Conservation (phyloP, 2,888 invertebrate genomes). For the Leptopilina myrica region DNA sequence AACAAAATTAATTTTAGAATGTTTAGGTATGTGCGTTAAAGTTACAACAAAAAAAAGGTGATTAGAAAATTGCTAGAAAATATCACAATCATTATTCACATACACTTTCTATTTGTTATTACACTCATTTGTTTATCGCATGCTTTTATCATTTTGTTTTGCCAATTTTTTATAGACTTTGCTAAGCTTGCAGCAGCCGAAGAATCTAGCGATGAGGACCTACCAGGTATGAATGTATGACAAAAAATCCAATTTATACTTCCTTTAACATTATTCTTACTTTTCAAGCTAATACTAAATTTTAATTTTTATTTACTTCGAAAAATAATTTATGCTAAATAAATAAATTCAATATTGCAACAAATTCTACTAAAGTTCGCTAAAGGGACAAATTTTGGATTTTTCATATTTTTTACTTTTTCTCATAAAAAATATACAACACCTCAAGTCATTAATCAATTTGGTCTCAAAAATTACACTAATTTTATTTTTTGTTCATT, state of each 20-base stretch:
- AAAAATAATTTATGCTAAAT: too few species aligned
- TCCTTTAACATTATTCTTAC: conserved; percentile 6
- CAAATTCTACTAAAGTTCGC: too few species aligned
- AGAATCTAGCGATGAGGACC: conserved; percentile 68
- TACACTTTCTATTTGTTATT: conserved; percentile 5
- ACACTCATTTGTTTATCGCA: conserved; percentile 62
- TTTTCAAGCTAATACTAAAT: neutral
- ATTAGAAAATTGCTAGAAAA: neutral
- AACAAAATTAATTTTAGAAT: conserved; percentile 23
- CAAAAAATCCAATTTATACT: conserved; percentile 19
- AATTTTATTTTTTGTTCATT: neutral
- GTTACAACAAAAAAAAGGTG: neutral
- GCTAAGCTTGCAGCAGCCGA: conserved; percentile 74
- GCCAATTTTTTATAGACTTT: conserved; percentile 73
- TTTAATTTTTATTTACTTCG: neutral
- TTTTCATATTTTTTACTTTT: neutral
- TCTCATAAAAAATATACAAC: neutral
- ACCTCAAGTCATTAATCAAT: neutral
- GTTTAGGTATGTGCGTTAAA: neutral
- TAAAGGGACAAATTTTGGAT: conserved; percentile 3
- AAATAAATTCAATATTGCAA: too few species aligned
- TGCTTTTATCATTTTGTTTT: conserved; percentile 73
- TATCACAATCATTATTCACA: conserved; percentile 3
- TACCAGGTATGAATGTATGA: conserved; percentile 68
- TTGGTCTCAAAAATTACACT: neutral